These are phyloP conservation scores for Nothocercus julius DNA, from an alignment of 2,113 vertebrate genomes.

Conservation along the genomic window DNA sequence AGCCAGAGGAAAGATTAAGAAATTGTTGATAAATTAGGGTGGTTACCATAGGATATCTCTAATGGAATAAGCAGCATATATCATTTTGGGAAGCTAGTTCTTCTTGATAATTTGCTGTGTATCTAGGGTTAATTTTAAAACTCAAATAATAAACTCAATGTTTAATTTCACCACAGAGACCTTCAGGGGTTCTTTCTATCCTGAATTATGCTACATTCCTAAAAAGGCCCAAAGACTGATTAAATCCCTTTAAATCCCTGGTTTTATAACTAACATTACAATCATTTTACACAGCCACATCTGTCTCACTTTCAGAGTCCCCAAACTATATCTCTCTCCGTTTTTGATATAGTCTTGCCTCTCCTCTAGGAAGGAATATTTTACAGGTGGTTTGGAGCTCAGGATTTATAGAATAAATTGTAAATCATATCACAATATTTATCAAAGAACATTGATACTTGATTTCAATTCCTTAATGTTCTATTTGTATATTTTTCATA, in stretches of 20 bases:
- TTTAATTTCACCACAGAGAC: not conserved
- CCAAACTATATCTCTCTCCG: not conserved
- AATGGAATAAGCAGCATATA: not conserved
- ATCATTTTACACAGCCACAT: no score
- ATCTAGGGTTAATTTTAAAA: not conserved
- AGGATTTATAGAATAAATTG: not conserved
- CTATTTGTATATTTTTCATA: not conserved
- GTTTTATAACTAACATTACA: no score
- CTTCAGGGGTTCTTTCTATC: no score
- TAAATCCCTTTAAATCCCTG: no score
- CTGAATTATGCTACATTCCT: no score
- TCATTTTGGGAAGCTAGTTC: not conserved
- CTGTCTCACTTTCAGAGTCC: no score
- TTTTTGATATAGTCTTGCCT: not conserved
- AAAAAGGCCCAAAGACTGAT: no score
- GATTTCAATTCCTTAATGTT: not conserved
- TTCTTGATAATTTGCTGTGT: not conserved
- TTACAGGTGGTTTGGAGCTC: not conserved
- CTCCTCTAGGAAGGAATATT: not conserved
- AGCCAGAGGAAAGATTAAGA: not conserved
- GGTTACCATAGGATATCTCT: not conserved
- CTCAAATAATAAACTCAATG: not conserved
- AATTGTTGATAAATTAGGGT: rapidly evolving
- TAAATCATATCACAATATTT: not conserved
- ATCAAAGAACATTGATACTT: not conserved